A percentile compares a stretch with the other conserved stretches of the same genome.
phyloP scores from a whole-genome alignment of 2,113 vertebrate species.

The Hemiprocne comata region DNA sequence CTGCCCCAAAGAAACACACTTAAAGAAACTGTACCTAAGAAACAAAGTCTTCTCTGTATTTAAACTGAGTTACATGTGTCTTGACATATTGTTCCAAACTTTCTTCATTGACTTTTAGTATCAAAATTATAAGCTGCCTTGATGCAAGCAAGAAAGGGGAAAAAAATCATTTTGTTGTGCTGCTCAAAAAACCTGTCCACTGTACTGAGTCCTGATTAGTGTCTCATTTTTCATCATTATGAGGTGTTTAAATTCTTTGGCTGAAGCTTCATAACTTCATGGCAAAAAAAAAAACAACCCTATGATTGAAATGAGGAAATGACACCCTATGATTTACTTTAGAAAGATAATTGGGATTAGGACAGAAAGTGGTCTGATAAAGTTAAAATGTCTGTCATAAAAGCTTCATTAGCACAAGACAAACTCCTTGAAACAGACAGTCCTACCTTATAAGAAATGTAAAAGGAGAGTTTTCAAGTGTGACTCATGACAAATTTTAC shows the following conservation, averaged over 20 bases:
- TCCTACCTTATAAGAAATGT: background rate
- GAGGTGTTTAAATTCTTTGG: background rate
- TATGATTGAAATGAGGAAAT: too few relatives aligned
- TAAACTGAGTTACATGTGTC: background rate
- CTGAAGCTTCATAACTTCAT: background rate
- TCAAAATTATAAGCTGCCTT: background rate
- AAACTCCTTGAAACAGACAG: background rate
- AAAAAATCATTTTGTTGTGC: background rate
- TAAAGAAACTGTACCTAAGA: background rate
- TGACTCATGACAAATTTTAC: background rate
- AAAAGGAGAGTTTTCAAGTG: background rate
- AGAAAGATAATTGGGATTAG: background rate
- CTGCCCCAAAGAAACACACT: background rate
- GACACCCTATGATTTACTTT: background rate
- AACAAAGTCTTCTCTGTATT: background rate
- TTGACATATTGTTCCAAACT: background rate
- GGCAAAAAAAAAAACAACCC: background rate
- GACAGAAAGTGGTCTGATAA: background rate
- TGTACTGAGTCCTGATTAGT: background rate
- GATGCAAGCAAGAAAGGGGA: background rate
- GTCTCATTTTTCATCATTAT: background rate
- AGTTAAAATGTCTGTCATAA: background rate
- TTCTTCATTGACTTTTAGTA: background rate
- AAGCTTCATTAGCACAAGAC: background rate
- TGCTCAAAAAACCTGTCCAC: background rate